A percentile compares a stretch with the other conserved stretches of the same genome.
Evolutionary conservation across 2,888 invertebrate species (phyloP).

Genomic region (Watsonalla cultraria): DNA sequence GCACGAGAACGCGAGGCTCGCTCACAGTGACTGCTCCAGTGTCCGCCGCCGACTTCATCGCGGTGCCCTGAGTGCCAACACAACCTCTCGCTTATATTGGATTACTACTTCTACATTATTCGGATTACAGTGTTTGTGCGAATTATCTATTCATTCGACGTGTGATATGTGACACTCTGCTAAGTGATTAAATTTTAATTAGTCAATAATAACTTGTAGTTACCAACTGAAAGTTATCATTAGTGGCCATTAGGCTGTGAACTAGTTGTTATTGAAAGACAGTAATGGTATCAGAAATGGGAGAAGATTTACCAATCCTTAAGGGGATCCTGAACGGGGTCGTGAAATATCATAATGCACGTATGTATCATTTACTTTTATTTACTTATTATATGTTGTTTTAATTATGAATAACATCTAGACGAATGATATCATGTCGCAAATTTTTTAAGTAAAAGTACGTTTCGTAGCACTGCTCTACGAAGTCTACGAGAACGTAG

Average conservation of each 20-base stretch:
- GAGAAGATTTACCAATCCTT: slow-evolving; percentile 93
- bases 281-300: slow-evolving; percentile 82
- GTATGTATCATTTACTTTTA: slow-evolving; percentile 80
- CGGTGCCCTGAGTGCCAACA: slow-evolving; percentile 32
- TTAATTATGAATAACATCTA: neutral
- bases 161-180: slow-evolving; percentile 60
- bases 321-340: slow-evolving; percentile 95
- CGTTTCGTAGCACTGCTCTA: neutral
- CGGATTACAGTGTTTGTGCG: slow-evolving; percentile 73
- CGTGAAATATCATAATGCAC: slow-evolving; percentile 95
- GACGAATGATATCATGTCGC: too few species aligned
- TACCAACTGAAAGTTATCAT: slow-evolving; percentile 61
- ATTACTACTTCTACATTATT: slow-evolving; percentile 44
- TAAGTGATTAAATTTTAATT: slow-evolving; percentile 42
- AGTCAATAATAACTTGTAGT: slow-evolving; percentile 55
- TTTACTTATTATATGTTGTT: slow-evolving; percentile 4
- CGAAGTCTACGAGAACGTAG: slow-evolving; percentile 5
- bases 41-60: slow-evolving; percentile 45
- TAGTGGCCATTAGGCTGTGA: slow-evolving; percentile 73
- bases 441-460: neutral
- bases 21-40: slow-evolving; percentile 47
- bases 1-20: slow-evolving; percentile 59
- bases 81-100: slow-evolving; percentile 42
- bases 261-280: slow-evolving; percentile 67
- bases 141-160: slow-evolving; percentile 28